These are phyloP conservation scores for Drosophila pruinosa DNA, from an alignment of 1,140 invertebrate species.

Conservation along the genomic window DNA sequence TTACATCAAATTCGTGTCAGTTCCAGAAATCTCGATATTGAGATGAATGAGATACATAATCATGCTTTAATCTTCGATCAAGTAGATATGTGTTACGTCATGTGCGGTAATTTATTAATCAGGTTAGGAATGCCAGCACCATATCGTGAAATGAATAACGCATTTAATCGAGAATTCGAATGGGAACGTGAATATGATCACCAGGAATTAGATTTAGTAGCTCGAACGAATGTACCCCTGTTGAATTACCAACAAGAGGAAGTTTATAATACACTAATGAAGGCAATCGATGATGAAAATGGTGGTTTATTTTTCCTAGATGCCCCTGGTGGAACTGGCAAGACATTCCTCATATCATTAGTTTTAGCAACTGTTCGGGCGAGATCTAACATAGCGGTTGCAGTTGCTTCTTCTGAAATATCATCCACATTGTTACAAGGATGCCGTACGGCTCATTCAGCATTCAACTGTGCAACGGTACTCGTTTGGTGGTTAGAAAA, in stretches of 20 bases:
- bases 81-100: neutral
- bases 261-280: neutral
- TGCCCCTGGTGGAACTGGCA: too few species aligned
- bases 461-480: neutral
- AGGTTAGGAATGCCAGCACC: neutral
- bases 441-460: neutral
- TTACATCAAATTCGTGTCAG: conserved; percentile 29
- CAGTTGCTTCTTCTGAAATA: neutral
- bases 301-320: conserved; percentile 35
- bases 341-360: too few species aligned
- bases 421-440: too few species aligned
- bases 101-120: neutral
- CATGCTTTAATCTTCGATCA: neutral
- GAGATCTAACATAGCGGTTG: neutral
- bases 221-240: too few species aligned
- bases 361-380: neutral
- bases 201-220: too few species aligned
- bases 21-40: conserved; percentile 6
- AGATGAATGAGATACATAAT: neutral
- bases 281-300: conserved; percentile 21
- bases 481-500: neutral
- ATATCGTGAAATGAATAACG: neutral
- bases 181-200: neutral
- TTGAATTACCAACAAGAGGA: too few species aligned
- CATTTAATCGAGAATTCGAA: neutral